Evolutionary conservation across 2,113 vertebrate species (phyloP).

Genomic region (Mustelus asterias): DNA sequence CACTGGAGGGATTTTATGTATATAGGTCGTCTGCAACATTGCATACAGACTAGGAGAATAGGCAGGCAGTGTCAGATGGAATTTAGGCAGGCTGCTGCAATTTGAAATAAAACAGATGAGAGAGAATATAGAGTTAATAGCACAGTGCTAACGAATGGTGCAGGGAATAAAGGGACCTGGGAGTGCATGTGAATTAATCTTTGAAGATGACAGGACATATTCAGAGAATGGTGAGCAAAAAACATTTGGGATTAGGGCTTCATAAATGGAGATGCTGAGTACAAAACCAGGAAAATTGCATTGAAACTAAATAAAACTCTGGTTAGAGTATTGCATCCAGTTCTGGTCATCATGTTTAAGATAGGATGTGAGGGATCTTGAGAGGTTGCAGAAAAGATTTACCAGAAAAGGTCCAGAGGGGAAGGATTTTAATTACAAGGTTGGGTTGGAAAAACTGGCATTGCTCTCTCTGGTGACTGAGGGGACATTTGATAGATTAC

Average conservation of each 20-base stretch:
- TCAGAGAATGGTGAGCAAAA: background rate
- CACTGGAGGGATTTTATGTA: no score
- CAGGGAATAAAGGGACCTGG: background rate
- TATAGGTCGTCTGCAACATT: no score
- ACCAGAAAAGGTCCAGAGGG: background rate
- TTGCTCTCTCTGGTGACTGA: background rate
- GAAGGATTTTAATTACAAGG: background rate
- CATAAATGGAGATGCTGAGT: background rate
- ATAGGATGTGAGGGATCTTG: background rate
- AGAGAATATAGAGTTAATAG: no score
- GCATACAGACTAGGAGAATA: no score
- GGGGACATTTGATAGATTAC: background rate
- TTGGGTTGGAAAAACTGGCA: background rate
- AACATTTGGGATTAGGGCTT: background rate
- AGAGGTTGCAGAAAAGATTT: background rate
- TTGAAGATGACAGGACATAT: background rate
- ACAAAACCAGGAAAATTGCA: background rate
- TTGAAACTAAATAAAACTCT: background rate
- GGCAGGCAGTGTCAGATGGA: no score
- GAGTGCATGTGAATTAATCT: background rate
- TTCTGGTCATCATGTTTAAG: background rate
- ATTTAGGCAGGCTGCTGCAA: no score
- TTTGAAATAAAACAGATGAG: no score
- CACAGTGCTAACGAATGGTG: no score
- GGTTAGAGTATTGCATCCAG: no score